Evolutionary conservation across 1,140 invertebrate species (phyloP), one percentile per base, ranked within the genome.

Genomic region (Drosophila leontia): DNA sequence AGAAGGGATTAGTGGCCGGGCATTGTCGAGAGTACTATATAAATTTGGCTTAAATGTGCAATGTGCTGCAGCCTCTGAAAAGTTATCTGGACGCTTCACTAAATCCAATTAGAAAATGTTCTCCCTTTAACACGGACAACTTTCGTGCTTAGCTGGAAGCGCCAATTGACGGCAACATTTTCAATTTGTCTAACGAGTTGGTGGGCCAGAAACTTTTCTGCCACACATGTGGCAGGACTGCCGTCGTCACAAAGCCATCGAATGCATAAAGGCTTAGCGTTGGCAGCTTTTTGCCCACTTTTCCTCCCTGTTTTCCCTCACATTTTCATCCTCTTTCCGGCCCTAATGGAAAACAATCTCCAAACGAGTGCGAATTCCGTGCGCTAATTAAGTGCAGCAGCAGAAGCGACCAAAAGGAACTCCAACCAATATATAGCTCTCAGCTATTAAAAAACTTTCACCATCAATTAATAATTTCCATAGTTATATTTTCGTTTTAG

Each of bases 171-270:
- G 85, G 82, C 74, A 90, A 74, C 80, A 87, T 81, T 90, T 88
- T 88, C 84, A 88, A 88, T 88, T 88, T 88, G 84, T 88, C 78
- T 90, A 90, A 88, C 83, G 85, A 88, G 84, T 51, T 88, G 65
- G 55, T 61, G 61, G 57, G 79, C 55, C 37, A n/a, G 32, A 72
- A 81, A 88, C 78, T 65, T 90, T 88, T 80, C 62, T 79, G 63
- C 80, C 76, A 68, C 58, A 75, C 58, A 75, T 84, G 76, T 80
- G 57, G 62, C 69, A 69, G 50, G 50, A 47, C 63, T 65, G 47
- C 67, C 77, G 70, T 90, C 84, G 58, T 90, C 85, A 60, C 67
- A 88, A 90, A 84, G 85, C 84, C 85, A 88, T 90, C 84, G 88
- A 88, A 88, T 78, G 80, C 85, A 88, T 90, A 88, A 90, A 88